Percentiles rank a stretch among this genome's conserved stretches.
Conservation (phyloP, 2,888 invertebrate species). For the Lucinisca nassula region DNA sequence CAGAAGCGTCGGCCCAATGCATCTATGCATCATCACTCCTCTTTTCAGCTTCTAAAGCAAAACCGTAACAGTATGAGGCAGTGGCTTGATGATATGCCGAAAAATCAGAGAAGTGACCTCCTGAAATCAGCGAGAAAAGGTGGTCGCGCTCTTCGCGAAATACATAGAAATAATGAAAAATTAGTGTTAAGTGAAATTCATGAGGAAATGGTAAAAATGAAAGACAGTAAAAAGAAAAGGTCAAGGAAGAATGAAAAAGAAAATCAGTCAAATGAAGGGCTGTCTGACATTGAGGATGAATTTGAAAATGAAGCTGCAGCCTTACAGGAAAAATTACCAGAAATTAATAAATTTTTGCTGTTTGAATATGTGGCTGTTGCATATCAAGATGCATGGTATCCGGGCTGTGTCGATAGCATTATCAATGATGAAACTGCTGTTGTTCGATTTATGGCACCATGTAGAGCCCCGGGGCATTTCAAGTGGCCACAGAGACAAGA, state of each 20-base stretch:
- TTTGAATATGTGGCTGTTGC: slow-evolving; percentile 26
- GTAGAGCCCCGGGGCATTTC: slow-evolving; percentile 10
- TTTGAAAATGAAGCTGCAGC: not conserved
- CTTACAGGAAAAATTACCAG: slow-evolving; percentile 18
- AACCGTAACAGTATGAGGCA: slow-evolving; percentile 49
- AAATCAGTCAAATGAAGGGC: not conserved
- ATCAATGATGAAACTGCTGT: not conserved
- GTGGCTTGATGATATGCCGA: slow-evolving; percentile 53
- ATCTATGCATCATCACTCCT: slow-evolving; percentile 64
- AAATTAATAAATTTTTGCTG: not conserved
- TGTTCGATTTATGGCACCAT: slow-evolving; percentile 27
- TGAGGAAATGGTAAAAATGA: slow-evolving; percentile 21
- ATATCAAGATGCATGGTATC: slow-evolving; percentile 36
- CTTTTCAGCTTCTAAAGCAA: slow-evolving; percentile 64
- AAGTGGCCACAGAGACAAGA: slow-evolving; percentile 31
- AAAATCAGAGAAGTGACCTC: not conserved
- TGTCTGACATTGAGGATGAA: not conserved
- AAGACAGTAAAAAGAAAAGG: not conserved
- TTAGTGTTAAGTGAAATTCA: slow-evolving; percentile 32
- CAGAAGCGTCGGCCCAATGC: slow-evolving; percentile 64
- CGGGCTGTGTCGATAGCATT: slow-evolving; percentile 4
- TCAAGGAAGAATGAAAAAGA: not conserved
- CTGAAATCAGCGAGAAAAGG: slow-evolving; percentile 55
- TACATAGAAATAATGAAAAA: slow-evolving; percentile 34
- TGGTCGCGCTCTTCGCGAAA: slow-evolving; percentile 24